These are phyloP conservation scores for Camelus dromedarius DNA, from an alignment of 2,113 vertebrate species.

Conservation along the genomic window DNA sequence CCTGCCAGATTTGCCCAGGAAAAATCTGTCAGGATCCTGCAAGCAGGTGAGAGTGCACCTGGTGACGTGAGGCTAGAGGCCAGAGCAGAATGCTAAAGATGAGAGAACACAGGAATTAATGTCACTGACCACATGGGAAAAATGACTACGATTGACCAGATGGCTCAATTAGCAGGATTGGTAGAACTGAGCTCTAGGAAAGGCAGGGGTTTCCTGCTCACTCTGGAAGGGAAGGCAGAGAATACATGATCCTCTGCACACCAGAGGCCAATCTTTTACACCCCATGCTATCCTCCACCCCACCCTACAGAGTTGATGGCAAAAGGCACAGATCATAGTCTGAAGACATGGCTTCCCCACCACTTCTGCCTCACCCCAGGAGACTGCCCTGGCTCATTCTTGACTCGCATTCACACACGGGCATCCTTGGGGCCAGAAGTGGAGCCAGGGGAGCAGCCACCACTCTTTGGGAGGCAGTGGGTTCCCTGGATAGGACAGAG, in stretches of 20 bases:
- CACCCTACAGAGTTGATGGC: not conserved
- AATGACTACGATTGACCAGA: not conserved
- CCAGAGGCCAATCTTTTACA: not conserved
- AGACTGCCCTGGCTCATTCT: not conserved
- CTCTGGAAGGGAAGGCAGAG: not conserved
- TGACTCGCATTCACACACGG: not conserved
- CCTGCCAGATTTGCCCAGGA: not conserved
- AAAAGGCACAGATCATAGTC: not conserved
- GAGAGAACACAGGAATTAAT: no score
- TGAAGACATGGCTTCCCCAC: not conserved
- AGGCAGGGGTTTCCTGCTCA: not conserved
- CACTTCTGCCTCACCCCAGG: not conserved
- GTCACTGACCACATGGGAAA: not conserved
- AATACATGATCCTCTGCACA: not conserved
- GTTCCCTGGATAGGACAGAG: not conserved
- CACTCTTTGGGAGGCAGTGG: not conserved
- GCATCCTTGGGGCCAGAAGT: not conserved
- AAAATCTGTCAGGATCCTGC: not conserved
- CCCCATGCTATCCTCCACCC: not conserved
- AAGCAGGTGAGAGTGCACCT: not conserved
- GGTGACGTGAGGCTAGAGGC: not conserved
- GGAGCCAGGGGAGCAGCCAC: not conserved
- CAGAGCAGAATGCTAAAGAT: not conserved
- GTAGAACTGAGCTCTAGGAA: fast-evolving
- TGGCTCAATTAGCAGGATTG: not conserved